These are phyloP conservation scores for Caenorhabditis sp. DNA, from an alignment of 2,888 invertebrate species.

Conservation along the genomic window DNA sequence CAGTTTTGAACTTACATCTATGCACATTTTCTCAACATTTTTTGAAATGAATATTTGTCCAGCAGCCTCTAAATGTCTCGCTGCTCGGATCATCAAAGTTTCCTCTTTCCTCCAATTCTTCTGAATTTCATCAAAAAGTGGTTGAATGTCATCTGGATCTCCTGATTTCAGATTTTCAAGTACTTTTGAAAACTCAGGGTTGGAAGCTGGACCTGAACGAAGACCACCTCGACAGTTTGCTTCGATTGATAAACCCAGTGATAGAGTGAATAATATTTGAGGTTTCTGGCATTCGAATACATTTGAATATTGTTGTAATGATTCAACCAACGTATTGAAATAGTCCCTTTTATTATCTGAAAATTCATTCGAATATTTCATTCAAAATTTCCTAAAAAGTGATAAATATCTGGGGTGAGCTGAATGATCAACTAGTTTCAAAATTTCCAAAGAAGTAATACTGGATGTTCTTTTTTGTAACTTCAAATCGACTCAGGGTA, in stretches of 20 bases:
- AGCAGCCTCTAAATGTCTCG: slow-evolving; percentile 75
- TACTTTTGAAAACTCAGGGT: slow-evolving; percentile 17
- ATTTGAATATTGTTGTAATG: no score
- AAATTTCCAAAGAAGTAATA: no score
- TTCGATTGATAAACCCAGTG: slow-evolving; percentile 24
- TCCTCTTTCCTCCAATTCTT: slow-evolving; percentile 72
- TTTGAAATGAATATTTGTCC: slow-evolving; percentile 58
- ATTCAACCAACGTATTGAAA: no score
- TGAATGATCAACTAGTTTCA: no score
- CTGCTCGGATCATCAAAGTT: slow-evolving; percentile 73
- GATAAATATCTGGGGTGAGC: no score
- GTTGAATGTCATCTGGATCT: background rate
- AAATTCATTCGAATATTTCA: no score
- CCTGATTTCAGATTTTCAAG: background rate
- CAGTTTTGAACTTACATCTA: background rate
- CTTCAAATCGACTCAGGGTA: no score
- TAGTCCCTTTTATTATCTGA: no score
- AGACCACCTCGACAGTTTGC: slow-evolving; percentile 72
- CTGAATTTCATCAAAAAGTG: background rate
- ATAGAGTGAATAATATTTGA: slow-evolving; percentile 14
- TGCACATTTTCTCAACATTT: slow-evolving; percentile 14
- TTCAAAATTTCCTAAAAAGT: no score
- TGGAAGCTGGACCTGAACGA: slow-evolving; percentile 73
- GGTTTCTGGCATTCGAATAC: background rate
- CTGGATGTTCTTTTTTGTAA: no score